phyloP scores from a whole-genome alignment of 2,797 vertebrate species.

The Cryptoblepharus egeriae region DNA sequence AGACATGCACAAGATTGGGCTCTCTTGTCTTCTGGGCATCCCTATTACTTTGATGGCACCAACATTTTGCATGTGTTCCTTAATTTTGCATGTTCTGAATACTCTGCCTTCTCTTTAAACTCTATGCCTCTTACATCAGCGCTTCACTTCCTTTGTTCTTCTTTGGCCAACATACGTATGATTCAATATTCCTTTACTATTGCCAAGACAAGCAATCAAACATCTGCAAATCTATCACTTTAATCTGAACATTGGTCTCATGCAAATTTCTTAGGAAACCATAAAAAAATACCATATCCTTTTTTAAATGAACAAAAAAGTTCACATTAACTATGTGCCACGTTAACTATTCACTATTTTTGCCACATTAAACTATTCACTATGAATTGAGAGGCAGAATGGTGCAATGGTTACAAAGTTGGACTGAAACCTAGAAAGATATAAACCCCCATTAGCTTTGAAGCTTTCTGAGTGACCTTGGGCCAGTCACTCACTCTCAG shows the following conservation, averaged over 20 bases:
- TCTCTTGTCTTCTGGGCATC: slow-evolving; percentile 21
- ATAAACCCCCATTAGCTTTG: too few species aligned
- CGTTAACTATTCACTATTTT: background rate
- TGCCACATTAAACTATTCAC: slow-evolving; percentile 30
- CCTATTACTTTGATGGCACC: slow-evolving; percentile 12
- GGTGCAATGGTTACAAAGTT: too few species aligned
- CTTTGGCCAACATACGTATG: slow-evolving; percentile 66
- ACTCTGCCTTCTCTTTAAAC: slow-evolving; percentile 27
- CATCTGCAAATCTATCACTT: slow-evolving; percentile 88
- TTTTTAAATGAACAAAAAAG: background rate
- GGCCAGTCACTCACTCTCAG: too few species aligned
- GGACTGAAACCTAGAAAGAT: too few species aligned
- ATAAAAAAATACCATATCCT: slow-evolving; percentile 35
- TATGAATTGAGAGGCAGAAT: too few species aligned
- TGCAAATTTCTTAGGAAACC: slow-evolving; percentile 43
- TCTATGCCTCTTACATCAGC: slow-evolving; percentile 50
- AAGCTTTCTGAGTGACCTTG: too few species aligned
- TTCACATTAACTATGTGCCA: too few species aligned
- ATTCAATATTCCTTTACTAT: slow-evolving; percentile 77
- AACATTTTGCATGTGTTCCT: slow-evolving; percentile 25
- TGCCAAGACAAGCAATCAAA: slow-evolving; percentile 84
- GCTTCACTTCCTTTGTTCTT: slow-evolving; percentile 67
- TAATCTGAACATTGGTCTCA: slow-evolving; percentile 56
- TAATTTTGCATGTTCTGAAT: slow-evolving; percentile 58
- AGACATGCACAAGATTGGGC: too few species aligned